A percentile compares a stretch with the other conserved stretches of the same genome.
Conservation (phyloP, 2,113 vertebrate genomes). For the Thoracochromis brauschi region DNA sequence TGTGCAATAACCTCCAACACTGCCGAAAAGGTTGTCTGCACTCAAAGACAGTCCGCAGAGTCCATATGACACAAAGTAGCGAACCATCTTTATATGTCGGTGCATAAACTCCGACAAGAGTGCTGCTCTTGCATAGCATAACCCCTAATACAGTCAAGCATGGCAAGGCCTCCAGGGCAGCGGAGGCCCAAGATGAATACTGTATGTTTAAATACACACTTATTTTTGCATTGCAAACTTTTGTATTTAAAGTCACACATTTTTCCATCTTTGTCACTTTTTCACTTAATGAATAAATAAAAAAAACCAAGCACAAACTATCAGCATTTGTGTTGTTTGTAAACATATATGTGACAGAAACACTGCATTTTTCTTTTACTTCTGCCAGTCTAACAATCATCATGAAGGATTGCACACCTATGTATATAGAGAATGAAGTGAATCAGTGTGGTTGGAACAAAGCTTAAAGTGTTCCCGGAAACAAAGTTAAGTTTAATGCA, state of each 20-base stretch:
- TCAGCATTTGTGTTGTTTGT: not conserved
- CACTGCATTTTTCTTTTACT: not conserved
- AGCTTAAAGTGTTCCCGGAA: accelerated
- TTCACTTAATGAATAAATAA: conserved; percentile 55
- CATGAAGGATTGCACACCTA: not conserved
- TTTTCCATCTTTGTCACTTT: conserved; percentile 60
- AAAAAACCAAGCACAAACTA: conserved; percentile 20
- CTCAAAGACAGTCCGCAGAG: conserved; percentile 48
- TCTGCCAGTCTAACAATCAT: not conserved
- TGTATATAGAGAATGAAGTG: not conserved
- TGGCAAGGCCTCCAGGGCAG: not conserved
- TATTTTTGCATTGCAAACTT: conserved; percentile 59
- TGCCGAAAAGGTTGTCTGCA: conserved; percentile 1
- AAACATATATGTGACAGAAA: not conserved
- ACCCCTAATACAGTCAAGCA: not conserved
- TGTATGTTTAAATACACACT: conserved; percentile 34
- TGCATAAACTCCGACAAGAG: not conserved
- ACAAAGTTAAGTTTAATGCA: not conserved
- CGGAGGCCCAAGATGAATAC: not conserved
- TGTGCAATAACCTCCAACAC: conserved; percentile 57
- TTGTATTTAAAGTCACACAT: conserved; percentile 59
- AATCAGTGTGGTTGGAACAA: not conserved
- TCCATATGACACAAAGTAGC: not conserved
- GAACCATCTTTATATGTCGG: not conserved
- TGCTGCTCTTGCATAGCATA: not conserved